A percentile compares a stretch with the other conserved stretches of the same genome.
phyloP scores from a whole-genome alignment of 1,140 invertebrate species.

The Eriocheir sinensis region DNA sequence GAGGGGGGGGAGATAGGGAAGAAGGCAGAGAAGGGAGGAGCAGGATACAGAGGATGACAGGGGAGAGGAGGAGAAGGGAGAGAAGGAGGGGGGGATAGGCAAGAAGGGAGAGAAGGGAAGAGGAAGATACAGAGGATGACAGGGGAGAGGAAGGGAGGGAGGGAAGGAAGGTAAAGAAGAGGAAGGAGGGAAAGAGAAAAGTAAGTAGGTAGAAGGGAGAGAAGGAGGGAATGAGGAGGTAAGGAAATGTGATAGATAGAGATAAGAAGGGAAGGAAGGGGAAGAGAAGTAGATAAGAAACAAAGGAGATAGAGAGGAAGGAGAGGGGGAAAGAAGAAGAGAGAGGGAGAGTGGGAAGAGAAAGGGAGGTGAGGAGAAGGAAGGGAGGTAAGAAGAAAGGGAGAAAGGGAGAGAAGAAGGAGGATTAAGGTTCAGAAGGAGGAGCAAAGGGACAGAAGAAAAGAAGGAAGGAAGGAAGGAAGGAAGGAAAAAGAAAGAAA shows the following conservation, averaged over 20 bases:
- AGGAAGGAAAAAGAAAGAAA: background rate
- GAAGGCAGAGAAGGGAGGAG: no score
- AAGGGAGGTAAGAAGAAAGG: background rate
- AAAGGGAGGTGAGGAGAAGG: background rate
- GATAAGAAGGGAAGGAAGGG: background rate
- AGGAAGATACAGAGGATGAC: no score
- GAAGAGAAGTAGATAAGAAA: background rate
- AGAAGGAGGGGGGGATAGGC: background rate
- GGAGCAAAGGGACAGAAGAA: background rate
- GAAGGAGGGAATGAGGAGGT: background rate
- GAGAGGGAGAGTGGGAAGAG: background rate
- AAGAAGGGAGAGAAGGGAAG: no score
- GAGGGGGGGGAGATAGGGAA: no score
- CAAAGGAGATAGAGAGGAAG: slow-evolving; percentile 28
- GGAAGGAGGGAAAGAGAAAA: no score
- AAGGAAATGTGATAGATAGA: background rate
- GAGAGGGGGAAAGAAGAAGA: background rate
- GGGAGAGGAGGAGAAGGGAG: background rate
- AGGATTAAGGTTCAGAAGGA: background rate
- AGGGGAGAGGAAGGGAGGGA: no score
- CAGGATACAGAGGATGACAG: no score
- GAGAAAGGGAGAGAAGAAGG: background rate
- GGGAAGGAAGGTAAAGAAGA: no score
- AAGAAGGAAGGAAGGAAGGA: background rate
- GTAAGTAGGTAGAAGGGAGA: no score